Evolutionary conservation across 2,113 vertebrate species (phyloP), one percentile per base, ranked within the genome.

Genomic region (Cnemophilus loriae): DNA sequence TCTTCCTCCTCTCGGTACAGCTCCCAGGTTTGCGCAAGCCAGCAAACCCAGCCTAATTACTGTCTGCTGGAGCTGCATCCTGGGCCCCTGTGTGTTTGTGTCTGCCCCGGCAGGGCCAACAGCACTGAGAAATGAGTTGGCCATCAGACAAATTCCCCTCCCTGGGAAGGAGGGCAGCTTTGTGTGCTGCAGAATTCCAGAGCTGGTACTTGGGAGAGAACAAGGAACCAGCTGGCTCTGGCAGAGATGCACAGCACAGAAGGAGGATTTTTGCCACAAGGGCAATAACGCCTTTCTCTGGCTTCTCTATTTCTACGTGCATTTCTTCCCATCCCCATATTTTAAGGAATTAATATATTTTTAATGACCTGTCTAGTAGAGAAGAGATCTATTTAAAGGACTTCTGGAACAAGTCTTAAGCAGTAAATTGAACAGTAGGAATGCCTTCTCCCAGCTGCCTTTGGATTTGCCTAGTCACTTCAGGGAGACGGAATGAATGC

Each of bases 401-500:
- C 7, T 74, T 37, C 11, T 91, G 76, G 76, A 89, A 42, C 2
- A 32, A 68, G 30, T 91, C 49, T 86, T 9, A 44, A 73, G 71
- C 56, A 64, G 84, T 82, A 46, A 63, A 73, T 32, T 44, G 93
- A 94, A 32, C 32, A 87, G 86, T 67, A 33, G 87, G 69, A 84
- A 91, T 95, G 89, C 87, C 57, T 95, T 52, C 10, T 57, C 46
- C 86, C 63, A n/a, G 79, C 79, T 82, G 91, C 84, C 87, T 89
- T 87, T 85, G 91, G 60, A 39, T 65, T 70, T 87, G 91, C 91
- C 95, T 94, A 22, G 93, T 89, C 87, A 78, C 95, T 85, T 68
- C 35, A 16, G 60, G 22, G 93, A 79, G 71, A 37, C 0, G 4
- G 50, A 70, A 75, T 93, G 95, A 94, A 94, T 94, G 95, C 39